Percentiles rank a stretch among this genome's conserved stretches.
phyloP scores from a whole-genome alignment of 2,888 invertebrate genomes.

The Platycheirus rosarum region DNA sequence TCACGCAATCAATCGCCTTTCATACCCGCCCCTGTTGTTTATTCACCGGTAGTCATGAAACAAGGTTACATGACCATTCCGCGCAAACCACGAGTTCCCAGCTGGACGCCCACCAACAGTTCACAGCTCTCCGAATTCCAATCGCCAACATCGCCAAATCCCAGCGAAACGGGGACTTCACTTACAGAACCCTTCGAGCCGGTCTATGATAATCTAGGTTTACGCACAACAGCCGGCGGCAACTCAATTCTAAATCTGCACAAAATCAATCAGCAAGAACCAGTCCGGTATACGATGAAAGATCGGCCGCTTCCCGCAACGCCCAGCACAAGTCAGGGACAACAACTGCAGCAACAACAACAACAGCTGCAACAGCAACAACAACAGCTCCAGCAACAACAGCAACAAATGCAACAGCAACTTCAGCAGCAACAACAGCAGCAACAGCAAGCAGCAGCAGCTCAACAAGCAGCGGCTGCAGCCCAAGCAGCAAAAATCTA shows the following conservation, averaged over 20 bases:
- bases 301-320: conserved; percentile 87
- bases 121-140: conserved; percentile 83
- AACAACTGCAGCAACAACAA: conserved; percentile 76
- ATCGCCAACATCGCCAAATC: conserved; percentile 81
- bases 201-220: conserved; percentile 92
- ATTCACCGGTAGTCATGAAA: conserved; percentile 84
- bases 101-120: conserved; percentile 88
- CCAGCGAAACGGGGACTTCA: conserved; percentile 82
- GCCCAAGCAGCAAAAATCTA: conserved; percentile 79
- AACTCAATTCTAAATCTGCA: conserved; percentile 91
- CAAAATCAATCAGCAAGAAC: conserved; percentile 83
- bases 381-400: conserved; percentile 77
- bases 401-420: conserved; percentile 73
- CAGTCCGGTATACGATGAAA: conserved; percentile 85
- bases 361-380: conserved; percentile 82
- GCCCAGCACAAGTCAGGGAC: conserved; percentile 81
- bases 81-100: conserved; percentile 90
- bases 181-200: conserved; percentile 84
- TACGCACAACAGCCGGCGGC: conserved; percentile 93
- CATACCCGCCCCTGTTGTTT: conserved; percentile 87
- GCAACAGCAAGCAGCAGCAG: conserved; percentile 69
- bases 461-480: conserved; percentile 42
- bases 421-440: conserved; percentile 77
- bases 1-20: conserved; percentile 89
- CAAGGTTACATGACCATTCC: conserved; percentile 95